These are phyloP conservation scores for Brenthis ino DNA, from an alignment of 2,888 invertebrate species.

Conservation along the genomic window DNA sequence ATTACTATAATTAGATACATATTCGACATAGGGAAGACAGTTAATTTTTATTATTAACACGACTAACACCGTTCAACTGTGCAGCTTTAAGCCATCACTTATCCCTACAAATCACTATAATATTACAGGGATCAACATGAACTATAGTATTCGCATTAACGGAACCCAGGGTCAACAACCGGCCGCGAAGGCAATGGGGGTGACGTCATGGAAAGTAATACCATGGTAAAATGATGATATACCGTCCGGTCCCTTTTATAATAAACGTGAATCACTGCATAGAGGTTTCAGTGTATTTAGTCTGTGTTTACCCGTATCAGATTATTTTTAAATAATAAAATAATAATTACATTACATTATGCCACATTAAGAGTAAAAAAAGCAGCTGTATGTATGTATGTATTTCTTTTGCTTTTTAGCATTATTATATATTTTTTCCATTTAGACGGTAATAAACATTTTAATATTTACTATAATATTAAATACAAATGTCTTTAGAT, in stretches of 20 bases:
- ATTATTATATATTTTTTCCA: no score
- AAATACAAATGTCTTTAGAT: no score
- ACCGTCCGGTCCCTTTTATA: constrained; percentile 30
- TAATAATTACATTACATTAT: no score
- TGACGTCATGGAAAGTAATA: constrained; percentile 58
- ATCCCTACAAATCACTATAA: constrained; percentile 19
- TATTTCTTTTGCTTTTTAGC: no score
- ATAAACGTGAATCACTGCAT: constrained; percentile 27
- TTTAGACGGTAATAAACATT: no score
- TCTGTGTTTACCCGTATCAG: neutral
- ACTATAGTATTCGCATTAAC: constrained; percentile 55
- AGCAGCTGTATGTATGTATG: no score
- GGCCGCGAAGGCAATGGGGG: constrained; percentile 65
- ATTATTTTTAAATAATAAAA: neutral
- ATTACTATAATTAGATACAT: no score
- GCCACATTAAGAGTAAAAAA: no score
- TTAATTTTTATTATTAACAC: no score
- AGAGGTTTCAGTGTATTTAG: constrained; percentile 13
- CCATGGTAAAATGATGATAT: constrained; percentile 25
- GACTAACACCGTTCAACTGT: neutral
- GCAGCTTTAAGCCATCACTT: neutral
- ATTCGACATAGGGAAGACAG: no score
- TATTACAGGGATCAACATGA: constrained; percentile 13
- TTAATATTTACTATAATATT: no score
- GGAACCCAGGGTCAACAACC: constrained; percentile 61